phyloP scores from a whole-genome alignment of 2,113 vertebrate species.

The Calidris pygmaea region DNA sequence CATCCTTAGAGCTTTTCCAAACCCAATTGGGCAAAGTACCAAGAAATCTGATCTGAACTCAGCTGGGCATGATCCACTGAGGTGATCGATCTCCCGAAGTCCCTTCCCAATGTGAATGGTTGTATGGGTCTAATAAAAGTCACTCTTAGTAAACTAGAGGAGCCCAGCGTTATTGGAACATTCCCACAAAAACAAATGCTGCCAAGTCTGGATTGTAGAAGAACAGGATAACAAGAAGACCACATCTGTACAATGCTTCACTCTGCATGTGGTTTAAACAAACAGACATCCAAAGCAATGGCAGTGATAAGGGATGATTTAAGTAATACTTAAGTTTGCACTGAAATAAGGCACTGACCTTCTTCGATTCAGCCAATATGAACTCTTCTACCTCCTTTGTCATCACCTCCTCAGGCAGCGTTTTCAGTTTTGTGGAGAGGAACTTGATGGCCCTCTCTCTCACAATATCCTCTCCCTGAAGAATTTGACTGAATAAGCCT shows the following conservation, averaged over 20 bases:
- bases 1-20: neutral
- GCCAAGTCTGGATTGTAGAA: neutral
- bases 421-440: conserved; percentile 90
- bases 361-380: conserved; percentile 92
- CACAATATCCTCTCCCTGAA: conserved; percentile 97
- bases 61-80: neutral
- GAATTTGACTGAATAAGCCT: conserved; percentile 96
- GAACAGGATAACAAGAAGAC: neutral
- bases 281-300: neutral
- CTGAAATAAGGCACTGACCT: conserved; percentile 71
- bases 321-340: neutral
- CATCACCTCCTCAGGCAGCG: conserved; percentile 90
- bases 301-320: neutral
- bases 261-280: neutral
- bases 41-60: neutral
- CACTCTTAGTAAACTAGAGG: neutral
- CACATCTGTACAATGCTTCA: neutral
- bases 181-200: neutral
- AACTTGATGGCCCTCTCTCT: conserved; percentile 96
- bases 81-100: neutral
- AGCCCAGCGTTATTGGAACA: neutral
- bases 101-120: neutral
- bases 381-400: conserved; percentile 96
- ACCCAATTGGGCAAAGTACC: neutral
- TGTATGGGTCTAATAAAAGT: neutral